Evolutionary conservation across 2,888 invertebrate species (phyloP).

Genomic region (Drosophila mercatorum): DNA sequence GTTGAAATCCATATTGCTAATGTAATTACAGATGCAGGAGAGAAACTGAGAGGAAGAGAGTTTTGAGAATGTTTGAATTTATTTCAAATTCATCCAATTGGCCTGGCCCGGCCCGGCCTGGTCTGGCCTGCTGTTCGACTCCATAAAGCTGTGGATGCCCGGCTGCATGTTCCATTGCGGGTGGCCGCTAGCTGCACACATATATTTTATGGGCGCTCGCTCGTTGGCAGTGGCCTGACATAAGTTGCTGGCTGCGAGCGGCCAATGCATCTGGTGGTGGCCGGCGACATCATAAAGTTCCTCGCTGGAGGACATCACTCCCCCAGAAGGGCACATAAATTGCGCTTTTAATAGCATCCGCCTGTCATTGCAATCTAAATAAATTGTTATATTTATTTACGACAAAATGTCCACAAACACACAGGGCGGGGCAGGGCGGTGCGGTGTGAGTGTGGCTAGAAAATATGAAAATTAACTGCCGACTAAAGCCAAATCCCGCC

Average conservation of each 20-base stretch:
- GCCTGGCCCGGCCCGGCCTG: constrained; percentile 9
- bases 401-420: constrained; percentile 69
- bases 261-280: constrained; percentile 43
- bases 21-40: background rate
- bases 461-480: constrained; percentile 82
- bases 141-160: background rate
- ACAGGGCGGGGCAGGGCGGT: background rate
- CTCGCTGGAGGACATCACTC: constrained; percentile 32
- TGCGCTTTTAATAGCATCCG: constrained; percentile 79
- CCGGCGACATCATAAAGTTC: constrained; percentile 61
- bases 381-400: constrained; percentile 82
- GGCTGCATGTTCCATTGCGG: background rate
- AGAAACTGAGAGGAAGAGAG: too few relatives aligned
- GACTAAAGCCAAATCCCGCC: constrained; percentile 76
- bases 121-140: background rate
- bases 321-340: constrained; percentile 67
- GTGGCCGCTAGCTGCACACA: constrained; percentile 1
- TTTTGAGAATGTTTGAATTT: background rate
- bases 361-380: constrained; percentile 82
- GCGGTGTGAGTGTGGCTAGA: constrained; percentile 64
- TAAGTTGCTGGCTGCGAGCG: constrained; percentile 19
- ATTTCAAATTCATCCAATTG: constrained; percentile 11
- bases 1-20: background rate
- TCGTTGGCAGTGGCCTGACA: constrained; percentile 18
- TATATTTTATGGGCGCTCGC: constrained; percentile 24